Percentiles rank a stretch among this genome's conserved stretches.
Evolutionary conservation across 1,140 invertebrate species (phyloP).

Genomic region (Cheumatopsyche charites): DNA sequence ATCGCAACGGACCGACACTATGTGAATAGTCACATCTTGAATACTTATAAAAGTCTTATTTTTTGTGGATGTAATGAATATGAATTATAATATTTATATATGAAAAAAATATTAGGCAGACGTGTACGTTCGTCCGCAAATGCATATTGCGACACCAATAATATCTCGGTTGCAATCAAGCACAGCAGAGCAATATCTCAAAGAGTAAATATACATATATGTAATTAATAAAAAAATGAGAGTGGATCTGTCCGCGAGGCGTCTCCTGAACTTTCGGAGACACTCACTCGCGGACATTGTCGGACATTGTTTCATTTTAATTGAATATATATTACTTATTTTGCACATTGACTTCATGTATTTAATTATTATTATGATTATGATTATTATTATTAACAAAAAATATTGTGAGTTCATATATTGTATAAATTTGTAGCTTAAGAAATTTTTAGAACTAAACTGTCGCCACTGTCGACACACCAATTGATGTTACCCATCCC

Average conservation of each 20-base stretch:
- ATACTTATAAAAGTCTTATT: constrained; percentile 32
- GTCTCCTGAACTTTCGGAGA: background rate
- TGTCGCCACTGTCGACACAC: constrained; percentile 33
- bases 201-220: background rate
- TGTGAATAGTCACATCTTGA: constrained; percentile 31
- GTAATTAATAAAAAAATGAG: background rate
- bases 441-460: constrained; percentile 41
- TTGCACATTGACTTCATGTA: constrained; percentile 35
- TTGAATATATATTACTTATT: constrained; percentile 25
- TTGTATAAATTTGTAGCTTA: constrained; percentile 46
- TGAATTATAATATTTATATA: constrained; percentile 22
- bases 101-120: background rate
- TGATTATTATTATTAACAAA: constrained; percentile 34
- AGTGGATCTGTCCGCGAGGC: background rate
- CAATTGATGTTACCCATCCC: constrained; percentile 43
- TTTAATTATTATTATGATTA: constrained; percentile 31
- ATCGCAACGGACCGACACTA: constrained; percentile 20
- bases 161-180: constrained; percentile 36
- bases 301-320: constrained; percentile 30
- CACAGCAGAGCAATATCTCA: constrained; percentile 44
- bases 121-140: background rate
- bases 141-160: constrained; percentile 41
- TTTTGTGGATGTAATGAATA: constrained; percentile 22
- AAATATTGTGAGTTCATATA: constrained; percentile 40
- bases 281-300: background rate